These are phyloP conservation scores for Dusona sp. DNA, from an alignment of 2,888 invertebrate species.

Conservation along the genomic window DNA sequence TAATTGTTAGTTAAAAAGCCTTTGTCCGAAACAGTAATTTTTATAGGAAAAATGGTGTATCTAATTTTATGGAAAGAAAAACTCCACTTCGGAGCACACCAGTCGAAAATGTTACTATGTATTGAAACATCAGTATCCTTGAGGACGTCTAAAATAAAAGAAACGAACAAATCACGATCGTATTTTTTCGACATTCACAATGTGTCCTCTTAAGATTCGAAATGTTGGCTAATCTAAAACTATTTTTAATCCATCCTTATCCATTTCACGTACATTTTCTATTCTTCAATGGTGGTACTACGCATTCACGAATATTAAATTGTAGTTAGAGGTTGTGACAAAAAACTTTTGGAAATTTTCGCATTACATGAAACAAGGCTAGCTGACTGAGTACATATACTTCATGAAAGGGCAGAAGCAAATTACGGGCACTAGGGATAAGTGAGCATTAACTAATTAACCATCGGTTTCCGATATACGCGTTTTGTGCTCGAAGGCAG, in stretches of 20 bases:
- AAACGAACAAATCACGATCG: not conserved
- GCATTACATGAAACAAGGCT: not conserved
- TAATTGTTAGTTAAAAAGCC: not conserved
- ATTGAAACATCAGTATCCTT: too few relatives aligned
- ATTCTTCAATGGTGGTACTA: not conserved
- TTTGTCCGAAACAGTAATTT: constrained; percentile 42
- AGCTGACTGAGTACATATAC: not conserved
- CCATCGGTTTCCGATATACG: constrained; percentile 69
- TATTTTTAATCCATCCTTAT: not conserved
- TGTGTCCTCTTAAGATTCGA: too few relatives aligned
- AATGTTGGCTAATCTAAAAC: not conserved
- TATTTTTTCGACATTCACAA: not conserved
- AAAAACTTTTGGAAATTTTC: not conserved
- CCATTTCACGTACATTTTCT: not conserved
- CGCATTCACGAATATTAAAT: not conserved
- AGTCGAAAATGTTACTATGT: not conserved
- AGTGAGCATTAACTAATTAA: constrained; percentile 77
- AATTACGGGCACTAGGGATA: constrained; percentile 30
- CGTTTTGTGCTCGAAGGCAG: constrained; percentile 26
- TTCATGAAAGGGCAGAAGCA: not conserved
- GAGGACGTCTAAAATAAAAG: not conserved
- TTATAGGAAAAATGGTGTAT: constrained; percentile 12
- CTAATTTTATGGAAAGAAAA: not conserved
- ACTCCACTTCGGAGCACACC: not conserved
- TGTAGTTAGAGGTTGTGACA: not conserved